phyloP scores from a whole-genome alignment of 2,888 invertebrate species.

The Abrostola triplasia region DNA sequence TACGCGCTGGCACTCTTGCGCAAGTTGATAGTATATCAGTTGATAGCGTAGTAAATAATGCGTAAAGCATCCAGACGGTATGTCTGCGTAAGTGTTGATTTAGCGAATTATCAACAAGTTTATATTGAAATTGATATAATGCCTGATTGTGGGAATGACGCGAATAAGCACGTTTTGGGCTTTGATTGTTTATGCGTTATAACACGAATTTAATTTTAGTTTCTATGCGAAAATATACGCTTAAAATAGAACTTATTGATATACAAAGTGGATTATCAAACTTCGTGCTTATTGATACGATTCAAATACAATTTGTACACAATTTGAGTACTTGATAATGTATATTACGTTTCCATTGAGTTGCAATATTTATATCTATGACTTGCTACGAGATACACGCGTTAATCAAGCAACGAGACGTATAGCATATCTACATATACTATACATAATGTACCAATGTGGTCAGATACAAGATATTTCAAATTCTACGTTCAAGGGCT shows the following conservation, averaged over 20 bases:
- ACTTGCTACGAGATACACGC: background rate
- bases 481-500: slow-evolving; percentile 11
- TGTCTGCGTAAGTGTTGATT: slow-evolving; percentile 45
- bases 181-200: background rate
- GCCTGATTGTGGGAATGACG: slow-evolving; percentile 6
- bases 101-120: slow-evolving; percentile 42
- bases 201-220: no score
- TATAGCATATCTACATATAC: no score
- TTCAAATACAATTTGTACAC: background rate
- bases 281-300: background rate
- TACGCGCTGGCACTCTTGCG: slow-evolving; percentile 62
- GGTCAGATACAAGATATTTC: background rate
- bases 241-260: no score
- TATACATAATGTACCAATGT: no score
- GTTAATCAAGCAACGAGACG: background rate
- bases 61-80: slow-evolving; percentile 48
- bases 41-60: slow-evolving; percentile 59
- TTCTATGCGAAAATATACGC: background rate
- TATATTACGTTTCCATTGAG: background rate
- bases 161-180: background rate
- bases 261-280: no score
- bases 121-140: slow-evolving; percentile 14
- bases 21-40: slow-evolving; percentile 62
- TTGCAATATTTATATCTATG: background rate
- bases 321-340: background rate